phyloP scores from a whole-genome alignment of 2,797 vertebrate species.

The Peromyscus attwateri region DNA sequence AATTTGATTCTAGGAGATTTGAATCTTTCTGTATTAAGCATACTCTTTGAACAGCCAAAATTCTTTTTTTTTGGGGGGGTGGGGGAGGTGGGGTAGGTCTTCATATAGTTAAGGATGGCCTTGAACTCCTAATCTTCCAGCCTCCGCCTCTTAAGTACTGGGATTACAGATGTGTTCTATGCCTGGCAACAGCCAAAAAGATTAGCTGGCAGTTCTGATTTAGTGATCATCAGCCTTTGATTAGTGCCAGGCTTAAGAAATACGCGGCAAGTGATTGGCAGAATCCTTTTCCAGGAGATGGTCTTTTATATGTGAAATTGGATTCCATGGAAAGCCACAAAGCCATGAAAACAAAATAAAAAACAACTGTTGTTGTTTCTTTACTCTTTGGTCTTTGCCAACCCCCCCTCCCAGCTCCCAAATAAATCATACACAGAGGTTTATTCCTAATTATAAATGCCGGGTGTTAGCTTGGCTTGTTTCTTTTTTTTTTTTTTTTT shows the following conservation, averaged over 20 bases:
- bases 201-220: constrained; percentile 10
- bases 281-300: background rate
- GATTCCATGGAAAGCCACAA: constrained; percentile 2
- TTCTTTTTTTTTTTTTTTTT: no score
- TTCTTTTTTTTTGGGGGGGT: background rate
- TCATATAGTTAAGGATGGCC: background rate
- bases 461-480: no score
- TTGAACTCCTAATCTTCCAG: background rate
- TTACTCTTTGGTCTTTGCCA: no score
- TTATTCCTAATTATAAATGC: no score
- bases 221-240: background rate
- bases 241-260: background rate
- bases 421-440: no score
- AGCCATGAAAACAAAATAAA: background rate
- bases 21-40: background rate
- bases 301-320: background rate
- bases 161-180: background rate
- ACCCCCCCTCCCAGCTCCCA: no score
- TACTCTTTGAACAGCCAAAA: background rate
- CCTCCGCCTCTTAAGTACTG: background rate
- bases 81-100: background rate
- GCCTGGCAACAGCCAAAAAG: background rate
- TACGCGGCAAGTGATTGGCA: background rate
- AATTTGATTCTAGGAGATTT: constrained; percentile 28
- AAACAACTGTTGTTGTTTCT: no score